Evolutionary conservation across 1,140 invertebrate genomes (phyloP), one percentile per base, ranked within the genome.

Genomic region (Helicoverpa armigera): DNA sequence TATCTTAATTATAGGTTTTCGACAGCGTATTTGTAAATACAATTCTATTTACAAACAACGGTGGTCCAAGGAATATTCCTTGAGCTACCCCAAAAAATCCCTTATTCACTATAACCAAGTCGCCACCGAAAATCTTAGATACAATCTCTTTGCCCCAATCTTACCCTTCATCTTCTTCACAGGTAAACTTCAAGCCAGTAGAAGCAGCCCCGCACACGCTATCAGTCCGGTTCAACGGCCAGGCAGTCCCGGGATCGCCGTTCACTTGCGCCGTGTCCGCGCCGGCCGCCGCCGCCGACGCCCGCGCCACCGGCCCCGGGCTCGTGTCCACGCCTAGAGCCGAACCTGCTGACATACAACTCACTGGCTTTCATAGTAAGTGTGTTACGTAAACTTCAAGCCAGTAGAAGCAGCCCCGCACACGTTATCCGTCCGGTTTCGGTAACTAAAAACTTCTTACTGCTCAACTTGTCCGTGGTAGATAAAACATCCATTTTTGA

Each of bases 101-200:
- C 4, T 9, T 1, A 0, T 43, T 43, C 35, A 43, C 35, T 7
- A 3, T 43, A 5, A 43, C 35, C 35, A 43, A 9, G 5, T 43
- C 35, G 9, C 5, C 5, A 7, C 4, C 35, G 1, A 43, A 7
- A 43, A 43, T 5, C 35, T 35, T 5, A 7, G 35, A 7, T 35
- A 35, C 7, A 35, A 35, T 43, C 35, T 43, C 12, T 29, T 80
- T 18, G 23, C 31, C 18, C 12, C 2, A 31, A 2, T 13, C 0
- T 63, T n/a, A 43, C 31, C 12, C 29, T 63, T 13, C 14, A 63
- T 43, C 31, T 29, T 43, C 5, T 63, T 0, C 11, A n/a, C 43
- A 97, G 88, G 99, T 99, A 2, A 99, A 99, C 92, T 99, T 99
- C 93, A 99, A 99, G 88, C 99, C 99, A 0, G 98, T 98, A 72